Conservation (phyloP, 2,797 vertebrate species). For the Anas capensis region DNA sequence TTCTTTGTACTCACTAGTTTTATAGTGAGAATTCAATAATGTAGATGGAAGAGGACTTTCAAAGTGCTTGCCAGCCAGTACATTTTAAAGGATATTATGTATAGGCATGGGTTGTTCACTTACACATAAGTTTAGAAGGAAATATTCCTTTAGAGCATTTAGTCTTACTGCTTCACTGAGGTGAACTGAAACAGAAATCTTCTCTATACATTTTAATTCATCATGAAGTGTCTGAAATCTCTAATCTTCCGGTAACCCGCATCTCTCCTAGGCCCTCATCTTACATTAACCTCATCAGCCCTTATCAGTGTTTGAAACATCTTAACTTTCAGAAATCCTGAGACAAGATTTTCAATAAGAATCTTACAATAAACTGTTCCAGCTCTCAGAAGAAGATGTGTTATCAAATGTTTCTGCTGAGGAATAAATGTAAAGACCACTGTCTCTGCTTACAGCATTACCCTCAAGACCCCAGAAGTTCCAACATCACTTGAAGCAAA, state of each 20-base stretch:
- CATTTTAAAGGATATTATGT: neutral
- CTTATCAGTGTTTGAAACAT: constrained; percentile 29
- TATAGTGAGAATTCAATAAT: neutral
- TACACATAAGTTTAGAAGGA: neutral
- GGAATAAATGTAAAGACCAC: neutral
- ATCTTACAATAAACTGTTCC: neutral
- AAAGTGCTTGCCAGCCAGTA: neutral
- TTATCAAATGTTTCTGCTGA: neutral
- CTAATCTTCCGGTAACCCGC: neutral
- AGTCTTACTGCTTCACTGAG: neutral
- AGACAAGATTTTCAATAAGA: neutral
- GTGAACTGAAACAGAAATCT: constrained; percentile 8
- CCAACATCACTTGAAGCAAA: neutral
- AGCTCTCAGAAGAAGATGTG: neutral
- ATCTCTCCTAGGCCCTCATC: neutral
- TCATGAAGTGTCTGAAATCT: neutral
- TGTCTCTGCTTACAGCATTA: neutral
- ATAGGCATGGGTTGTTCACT: neutral
- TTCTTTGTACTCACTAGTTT: neutral
- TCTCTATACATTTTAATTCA: neutral
- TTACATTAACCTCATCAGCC: constrained; percentile 16
- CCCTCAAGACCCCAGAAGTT: neutral
- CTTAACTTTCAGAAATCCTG: constrained; percentile 4
- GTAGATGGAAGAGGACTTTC: neutral
- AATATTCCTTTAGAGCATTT: neutral